Evolutionary conservation across 2,797 vertebrate genomes (phyloP), one percentile per base, ranked within the genome.

Genomic region (Spheniscus humboldti): DNA sequence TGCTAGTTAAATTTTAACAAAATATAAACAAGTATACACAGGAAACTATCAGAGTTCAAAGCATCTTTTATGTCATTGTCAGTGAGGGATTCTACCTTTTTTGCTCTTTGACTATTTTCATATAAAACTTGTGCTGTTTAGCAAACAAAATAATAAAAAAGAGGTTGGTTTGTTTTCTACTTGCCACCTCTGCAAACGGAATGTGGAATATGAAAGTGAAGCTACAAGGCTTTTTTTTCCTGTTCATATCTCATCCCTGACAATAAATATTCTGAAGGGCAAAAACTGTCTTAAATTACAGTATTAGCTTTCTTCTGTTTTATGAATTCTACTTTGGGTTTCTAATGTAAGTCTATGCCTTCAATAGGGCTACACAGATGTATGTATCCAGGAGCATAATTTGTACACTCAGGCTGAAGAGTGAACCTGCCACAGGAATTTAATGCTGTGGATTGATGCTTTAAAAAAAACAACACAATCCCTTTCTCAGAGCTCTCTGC

Each of bases 371-470:
- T 83, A 88, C 57, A 92, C n/a, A 94, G 74, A 62, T 68, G 27
- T 83, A 85, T 64, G 25, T 48, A 85, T 79, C 74, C 64, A 56
- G 56, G 22, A 93, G 30, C 33, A 39, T 57, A 93, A 89, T 93
- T 93, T 94, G 71, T 93, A 97, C 53, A 64, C 75, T 89, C 68
- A 37, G 55, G 53, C n/a, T 96, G 94, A 95, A 96, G 80, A 92
- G 80, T 95, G 90, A 96, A 85, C 59, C 83, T 92, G 77, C n/a
- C 90, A 87, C 35, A 74, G n/a, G 77, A 96, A 95, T 96, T 93
- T 96, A 96, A 82, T 95, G 60, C 33, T 96, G 92, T 48, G 74
- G 93, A 97, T 90, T 96, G 94, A 95, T 91, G 74, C 3, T 2
- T 17, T 50, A 37, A 89, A 85, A 81, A 69, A 57, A 63, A 39